Conservation (phyloP, 1,140 invertebrate species). For the Hormaphis cornu region DNA sequence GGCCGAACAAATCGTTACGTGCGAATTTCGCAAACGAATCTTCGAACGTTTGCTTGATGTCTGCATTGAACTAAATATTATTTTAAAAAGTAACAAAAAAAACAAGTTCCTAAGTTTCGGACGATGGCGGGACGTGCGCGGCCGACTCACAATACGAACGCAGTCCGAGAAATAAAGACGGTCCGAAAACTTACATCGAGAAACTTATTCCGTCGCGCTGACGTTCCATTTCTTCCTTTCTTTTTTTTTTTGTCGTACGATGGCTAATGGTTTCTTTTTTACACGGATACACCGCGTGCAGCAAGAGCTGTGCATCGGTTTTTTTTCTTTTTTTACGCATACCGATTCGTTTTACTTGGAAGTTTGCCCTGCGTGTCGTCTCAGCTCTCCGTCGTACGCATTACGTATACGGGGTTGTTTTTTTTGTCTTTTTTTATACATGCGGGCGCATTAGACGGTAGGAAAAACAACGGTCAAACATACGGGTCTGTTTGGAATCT, state of each 20-base stretch:
- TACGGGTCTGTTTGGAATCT: too few species aligned
- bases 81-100: too few species aligned
- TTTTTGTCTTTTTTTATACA: constrained; percentile 5
- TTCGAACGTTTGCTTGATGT: too few species aligned
- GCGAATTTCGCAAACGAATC: too few species aligned
- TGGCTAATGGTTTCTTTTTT: constrained; percentile 6
- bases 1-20: too few species aligned
- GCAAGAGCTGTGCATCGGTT: background rate
- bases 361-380: constrained; percentile 31
- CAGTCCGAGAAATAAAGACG: too few species aligned
- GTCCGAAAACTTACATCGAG: background rate
- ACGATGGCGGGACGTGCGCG: too few species aligned
- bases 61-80: too few species aligned
- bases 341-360: constrained; percentile 10
- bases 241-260: constrained; percentile 13
- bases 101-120: too few species aligned
- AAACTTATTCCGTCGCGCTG: constrained; percentile 14
- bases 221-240: constrained; percentile 17
- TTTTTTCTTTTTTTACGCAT: constrained; percentile 27
- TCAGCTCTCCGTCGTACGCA: too few species aligned
- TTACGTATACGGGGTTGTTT: background rate
- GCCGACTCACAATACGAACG: too few species aligned
- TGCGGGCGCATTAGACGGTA: constrained; percentile 15
- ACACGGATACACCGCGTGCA: background rate
- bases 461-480: constrained; percentile 10